phyloP scores from a whole-genome alignment of 2,888 invertebrate genomes.

The Torymus auratus region DNA sequence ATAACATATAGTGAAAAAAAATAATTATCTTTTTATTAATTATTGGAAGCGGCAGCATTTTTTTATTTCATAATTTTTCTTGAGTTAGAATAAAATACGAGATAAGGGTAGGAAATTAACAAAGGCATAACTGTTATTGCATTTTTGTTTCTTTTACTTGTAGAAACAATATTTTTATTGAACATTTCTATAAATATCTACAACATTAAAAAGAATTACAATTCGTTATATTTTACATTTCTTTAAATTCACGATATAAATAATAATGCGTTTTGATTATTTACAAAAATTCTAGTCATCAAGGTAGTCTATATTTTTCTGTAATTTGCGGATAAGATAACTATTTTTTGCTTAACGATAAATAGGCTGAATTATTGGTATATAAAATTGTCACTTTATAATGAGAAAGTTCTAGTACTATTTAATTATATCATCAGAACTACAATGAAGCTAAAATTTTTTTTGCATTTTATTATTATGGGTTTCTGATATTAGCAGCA shows the following conservation, averaged over 20 bases:
- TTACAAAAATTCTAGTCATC: conserved; percentile 60
- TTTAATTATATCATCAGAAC: background rate
- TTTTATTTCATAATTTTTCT: background rate
- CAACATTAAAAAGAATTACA: conserved; percentile 60
- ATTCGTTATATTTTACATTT: conserved; percentile 59
- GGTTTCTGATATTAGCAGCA: conserved; percentile 20
- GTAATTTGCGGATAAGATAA: conserved; percentile 13
- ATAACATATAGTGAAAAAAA: too few species aligned
- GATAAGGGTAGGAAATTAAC: conserved; percentile 3
- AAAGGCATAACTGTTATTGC: background rate
- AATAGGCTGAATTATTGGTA: conserved; percentile 28
- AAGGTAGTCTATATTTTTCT: conserved; percentile 33
- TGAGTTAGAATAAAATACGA: conserved; percentile 24
- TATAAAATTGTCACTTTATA: conserved; percentile 39
- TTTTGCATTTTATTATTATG: conserved; percentile 40
- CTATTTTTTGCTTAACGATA: conserved; percentile 26
- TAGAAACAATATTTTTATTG: conserved; percentile 56
- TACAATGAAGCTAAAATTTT: conserved; percentile 32
- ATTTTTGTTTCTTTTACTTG: conserved; percentile 28
- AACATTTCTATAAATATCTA: conserved; percentile 62
- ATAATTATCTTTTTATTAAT: too few species aligned
- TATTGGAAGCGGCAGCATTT: too few species aligned
- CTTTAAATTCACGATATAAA: conserved; percentile 47
- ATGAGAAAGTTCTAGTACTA: conserved; percentile 16
- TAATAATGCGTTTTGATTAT: conserved; percentile 59